A percentile compares a stretch with the other conserved stretches of the same genome.
Evolutionary conservation across 2,113 vertebrate species (phyloP).

Genomic region (Malaclemys terrapin): DNA sequence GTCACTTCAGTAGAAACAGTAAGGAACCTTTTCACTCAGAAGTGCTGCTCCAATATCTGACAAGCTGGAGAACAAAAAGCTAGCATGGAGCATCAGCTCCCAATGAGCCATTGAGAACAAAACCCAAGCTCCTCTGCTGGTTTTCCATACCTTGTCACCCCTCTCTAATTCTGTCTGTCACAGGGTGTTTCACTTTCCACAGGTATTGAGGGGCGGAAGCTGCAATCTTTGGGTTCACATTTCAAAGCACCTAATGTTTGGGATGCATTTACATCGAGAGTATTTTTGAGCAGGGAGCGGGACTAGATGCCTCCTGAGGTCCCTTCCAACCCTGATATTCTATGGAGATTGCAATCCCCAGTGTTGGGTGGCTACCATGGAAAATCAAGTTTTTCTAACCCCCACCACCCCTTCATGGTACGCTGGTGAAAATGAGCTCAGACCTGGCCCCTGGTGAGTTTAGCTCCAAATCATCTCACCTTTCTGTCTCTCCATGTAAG

Average conservation of each 20-base stretch:
- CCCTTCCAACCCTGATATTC: no score
- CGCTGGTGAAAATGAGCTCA: not conserved
- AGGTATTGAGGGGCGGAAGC: fast-evolving
- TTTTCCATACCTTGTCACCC: not conserved
- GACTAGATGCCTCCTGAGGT: no score
- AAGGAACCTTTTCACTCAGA: no score
- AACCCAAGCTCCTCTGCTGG: not conserved
- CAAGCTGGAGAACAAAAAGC: not conserved
- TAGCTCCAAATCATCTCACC: not conserved
- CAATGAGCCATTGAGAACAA: not conserved
- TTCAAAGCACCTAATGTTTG: not conserved
- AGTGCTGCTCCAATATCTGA: not conserved
- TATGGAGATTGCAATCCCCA: not conserved
- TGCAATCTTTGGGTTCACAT: fast-evolving
- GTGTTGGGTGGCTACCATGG: not conserved
- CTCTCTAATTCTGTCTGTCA: not conserved
- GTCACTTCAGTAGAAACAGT: not conserved
- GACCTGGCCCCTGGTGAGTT: not conserved
- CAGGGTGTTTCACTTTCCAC: not conserved
- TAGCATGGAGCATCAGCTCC: not conserved
- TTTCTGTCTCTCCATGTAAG: not conserved
- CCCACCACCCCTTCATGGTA: not conserved
- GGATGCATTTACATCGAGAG: not conserved
- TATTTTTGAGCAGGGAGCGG: not conserved
- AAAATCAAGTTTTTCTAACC: not conserved